These are phyloP conservation scores for Drosophila burlai DNA, from an alignment of 1,140 invertebrate species.

Conservation along the genomic window DNA sequence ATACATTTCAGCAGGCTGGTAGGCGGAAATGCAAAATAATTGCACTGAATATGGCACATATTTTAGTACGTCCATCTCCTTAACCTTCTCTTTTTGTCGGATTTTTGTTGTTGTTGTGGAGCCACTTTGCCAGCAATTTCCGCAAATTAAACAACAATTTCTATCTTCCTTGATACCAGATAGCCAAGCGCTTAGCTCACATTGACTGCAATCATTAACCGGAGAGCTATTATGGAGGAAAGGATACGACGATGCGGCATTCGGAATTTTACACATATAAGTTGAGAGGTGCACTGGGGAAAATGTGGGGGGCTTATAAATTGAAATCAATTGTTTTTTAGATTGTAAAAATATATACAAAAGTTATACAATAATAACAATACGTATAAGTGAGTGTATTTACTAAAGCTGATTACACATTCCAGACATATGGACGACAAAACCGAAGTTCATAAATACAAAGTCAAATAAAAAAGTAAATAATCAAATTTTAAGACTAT, in stretches of 20 bases:
- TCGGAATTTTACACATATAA: conserved; percentile 27
- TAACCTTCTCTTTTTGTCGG: conserved; percentile 25
- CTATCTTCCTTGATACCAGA: conserved; percentile 72
- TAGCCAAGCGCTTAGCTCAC: conserved; percentile 67
- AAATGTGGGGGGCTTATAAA: not conserved
- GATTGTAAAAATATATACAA: too few species aligned
- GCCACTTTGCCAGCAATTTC: conserved; percentile 73
- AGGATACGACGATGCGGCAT: conserved; percentile 51
- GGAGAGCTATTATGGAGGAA: conserved; percentile 64
- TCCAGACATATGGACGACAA: too few species aligned
- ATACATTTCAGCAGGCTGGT: conserved; percentile 15
- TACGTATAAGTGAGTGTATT: too few species aligned
- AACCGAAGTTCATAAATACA: too few species aligned
- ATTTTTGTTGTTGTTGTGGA: conserved; percentile 8
- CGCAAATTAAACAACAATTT: conserved; percentile 81
- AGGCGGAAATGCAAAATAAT: conserved; percentile 43
- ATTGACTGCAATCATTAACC: conserved; percentile 73
- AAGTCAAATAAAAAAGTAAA: too few species aligned
- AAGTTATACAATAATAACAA: too few species aligned
- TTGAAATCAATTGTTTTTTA: too few species aligned
- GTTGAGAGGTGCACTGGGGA: not conserved
- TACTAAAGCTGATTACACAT: too few species aligned
- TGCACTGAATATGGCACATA: conserved; percentile 23
- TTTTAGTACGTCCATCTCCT: conserved; percentile 7
- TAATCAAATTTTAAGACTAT: too few species aligned